Evolutionary conservation across 2,888 invertebrate species (phyloP).

Genomic region (Eutolmus rufibarbis): DNA sequence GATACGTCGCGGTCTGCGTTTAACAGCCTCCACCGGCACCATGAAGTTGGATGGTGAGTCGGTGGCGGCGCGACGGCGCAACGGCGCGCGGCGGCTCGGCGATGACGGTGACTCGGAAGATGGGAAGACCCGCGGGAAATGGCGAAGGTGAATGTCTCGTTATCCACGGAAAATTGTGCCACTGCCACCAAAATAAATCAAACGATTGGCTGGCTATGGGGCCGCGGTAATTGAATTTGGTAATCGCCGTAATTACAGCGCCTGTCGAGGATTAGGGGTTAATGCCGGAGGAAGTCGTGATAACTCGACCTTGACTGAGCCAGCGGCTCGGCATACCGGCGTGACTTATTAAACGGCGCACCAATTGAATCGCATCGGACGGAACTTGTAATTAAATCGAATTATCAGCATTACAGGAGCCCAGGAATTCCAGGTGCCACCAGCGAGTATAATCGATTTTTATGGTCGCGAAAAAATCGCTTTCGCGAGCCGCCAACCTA

Average conservation of each 20-base stretch:
- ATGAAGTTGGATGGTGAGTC: neutral
- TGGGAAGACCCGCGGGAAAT: constrained; percentile 5
- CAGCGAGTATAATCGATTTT: neutral
- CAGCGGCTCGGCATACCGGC: neutral
- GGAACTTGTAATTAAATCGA: neutral
- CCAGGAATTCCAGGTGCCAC: neutral
- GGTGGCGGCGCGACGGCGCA: too few species aligned
- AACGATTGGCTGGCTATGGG: neutral
- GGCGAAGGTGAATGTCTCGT: constrained; percentile 19
- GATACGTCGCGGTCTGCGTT: neutral
- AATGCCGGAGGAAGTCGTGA: constrained; percentile 10
- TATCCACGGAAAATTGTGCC: constrained; percentile 8
- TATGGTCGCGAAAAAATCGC: neutral
- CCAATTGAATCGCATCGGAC: neutral
- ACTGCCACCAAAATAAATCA: neutral
- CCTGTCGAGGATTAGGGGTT: neutral
- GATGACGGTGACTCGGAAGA: neutral
- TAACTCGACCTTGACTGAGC: neutral
- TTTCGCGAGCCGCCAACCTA: neutral
- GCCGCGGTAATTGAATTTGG: constrained; percentile 15
- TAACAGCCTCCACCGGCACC: neutral
- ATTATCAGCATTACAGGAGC: neutral
- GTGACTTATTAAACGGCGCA: constrained; percentile 1
- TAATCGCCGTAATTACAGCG: neutral
- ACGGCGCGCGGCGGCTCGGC: too few species aligned